phyloP scores from a whole-genome alignment of 37 sponge, comb jelly and placozoan species.

The Aphrocallistes beatrix region DNA sequence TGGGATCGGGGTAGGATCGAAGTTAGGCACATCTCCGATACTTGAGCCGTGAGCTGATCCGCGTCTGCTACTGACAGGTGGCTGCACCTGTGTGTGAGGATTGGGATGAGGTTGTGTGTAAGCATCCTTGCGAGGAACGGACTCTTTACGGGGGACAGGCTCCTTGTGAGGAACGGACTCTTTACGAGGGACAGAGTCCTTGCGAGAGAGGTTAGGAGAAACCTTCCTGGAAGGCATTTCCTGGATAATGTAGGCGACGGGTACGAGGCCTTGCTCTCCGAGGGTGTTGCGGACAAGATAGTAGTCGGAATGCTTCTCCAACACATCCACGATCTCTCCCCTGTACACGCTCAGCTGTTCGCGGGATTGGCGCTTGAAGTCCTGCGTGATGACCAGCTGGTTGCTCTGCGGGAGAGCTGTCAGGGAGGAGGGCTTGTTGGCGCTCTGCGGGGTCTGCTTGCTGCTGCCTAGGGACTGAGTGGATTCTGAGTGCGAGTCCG shows the following conservation, averaged over 20 bases:
- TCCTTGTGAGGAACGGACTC: no score
- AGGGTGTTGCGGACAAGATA: neutral
- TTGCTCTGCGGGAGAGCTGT: neutral
- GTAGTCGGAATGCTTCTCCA: neutral
- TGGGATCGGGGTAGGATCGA: neutral
- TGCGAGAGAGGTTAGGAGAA: neutral
- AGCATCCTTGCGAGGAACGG: no score
- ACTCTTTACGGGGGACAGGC: no score
- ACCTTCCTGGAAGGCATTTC: neutral
- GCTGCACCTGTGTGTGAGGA: no score
- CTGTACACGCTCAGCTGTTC: conserved; percentile 14
- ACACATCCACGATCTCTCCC: conserved; percentile 14
- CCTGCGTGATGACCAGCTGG: neutral
- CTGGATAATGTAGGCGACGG: neutral
- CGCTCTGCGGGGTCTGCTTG: neutral
- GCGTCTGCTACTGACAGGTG: neutral
- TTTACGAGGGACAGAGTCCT: no score
- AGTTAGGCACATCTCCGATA: neutral
- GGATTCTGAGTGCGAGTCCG: neutral
- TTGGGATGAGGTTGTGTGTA: no score
- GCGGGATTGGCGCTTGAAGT: neutral
- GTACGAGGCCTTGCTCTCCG: neutral
- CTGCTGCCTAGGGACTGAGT: neutral
- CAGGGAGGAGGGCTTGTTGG: neutral
- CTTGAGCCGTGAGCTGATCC: neutral